Evolutionary conservation across 2,888 invertebrate genomes (phyloP), one percentile per base, ranked within the genome.

Genomic region (Pristionchus maxplancki): DNA sequence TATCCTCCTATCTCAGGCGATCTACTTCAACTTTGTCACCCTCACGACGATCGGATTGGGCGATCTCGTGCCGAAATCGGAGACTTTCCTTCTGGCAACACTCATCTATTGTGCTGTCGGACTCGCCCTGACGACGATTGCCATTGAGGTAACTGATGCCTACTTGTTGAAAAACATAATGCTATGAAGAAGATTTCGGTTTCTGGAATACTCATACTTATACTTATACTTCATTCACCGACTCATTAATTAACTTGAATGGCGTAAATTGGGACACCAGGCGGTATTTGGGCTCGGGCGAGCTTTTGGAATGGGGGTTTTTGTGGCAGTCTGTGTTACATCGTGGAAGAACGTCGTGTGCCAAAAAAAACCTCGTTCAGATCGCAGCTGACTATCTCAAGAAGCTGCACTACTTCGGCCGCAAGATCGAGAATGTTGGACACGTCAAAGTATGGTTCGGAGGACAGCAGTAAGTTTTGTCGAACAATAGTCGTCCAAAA

Each of bases 1-100:
- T 28, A 48, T 20, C 44, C n/a, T 64, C 9, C 17, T 15, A 6
- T 0, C 90, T 84, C 87, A 93, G 89, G 94, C 94, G 3, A 93
- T 94, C 64, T 94, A 94, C 88, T 94, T 94, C 91, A 94, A 93
- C 85, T 94, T 94, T 89, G 93, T 94, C 31, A 93, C 94, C 0
- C 82, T 94, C 17, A 94, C 93, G 11, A 94, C 94, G 1, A 93
- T 94, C 74, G 94, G 94, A 34, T 87, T 94, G 31, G 94, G 94
- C n/a, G 94, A 94, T 90, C 84, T 94, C 37, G 93, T 94, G 34
- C 94, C 94, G 24, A 91, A 93, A 89, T 91, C 90, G 1, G 91
- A 90, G 0, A 89, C 90, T 84, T 92, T 81, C 71, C 31, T 92
- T 87, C 89, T 91, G 15, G 90, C 93, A 28, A 94, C 94, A 9